Evolutionary conservation across 1,140 invertebrate genomes (phyloP), one percentile per base, ranked within the genome.

Genomic region (Zaprionus tsacasi): DNA sequence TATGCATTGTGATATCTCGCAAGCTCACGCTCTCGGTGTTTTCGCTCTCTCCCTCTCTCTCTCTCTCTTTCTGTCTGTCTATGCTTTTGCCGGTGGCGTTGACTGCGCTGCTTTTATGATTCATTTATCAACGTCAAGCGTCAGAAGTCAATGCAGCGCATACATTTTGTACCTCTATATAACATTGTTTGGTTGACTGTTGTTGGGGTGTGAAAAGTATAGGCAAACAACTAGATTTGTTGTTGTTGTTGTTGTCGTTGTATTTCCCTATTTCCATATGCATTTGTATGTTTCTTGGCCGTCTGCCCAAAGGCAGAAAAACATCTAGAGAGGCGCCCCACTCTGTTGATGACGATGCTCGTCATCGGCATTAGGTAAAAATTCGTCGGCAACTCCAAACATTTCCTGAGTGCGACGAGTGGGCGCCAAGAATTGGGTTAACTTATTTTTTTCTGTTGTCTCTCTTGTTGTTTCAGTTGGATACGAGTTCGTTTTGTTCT

Each of bases 41-140:
- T 1, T 27, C 27, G 1, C 11, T 30, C 5, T 57, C 30, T 63
- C 48, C 43, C 27, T 25, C 55, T 59, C 45, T 35, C 17, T 57
- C 35, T 50, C 59, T 66, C 35, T 35, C 15, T 17, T 10, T 30
- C 21, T 33, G n/a, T 17, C 8, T 65, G 43, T 52, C 70, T 56
- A 43, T 64, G 59, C 58, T 58, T 70, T 70, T 70, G 69, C 68
- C 74, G 74, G 61, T 73, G 48, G 58, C 52, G 70, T 55, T 55
- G 66, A 65, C 82, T 79, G 83, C 78, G 77, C 78, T 78, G 85
- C 83, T 80, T 80, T 77, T 83, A 88, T 87, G 83, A 87, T 87
- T 87, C 83, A 87, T 88, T 88, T 87, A 88, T 87, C 85, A 88
- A 83, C 83, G 83, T 88, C 83, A 76, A 68, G 58, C 58, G 50